Evolutionary conservation across 2,888 invertebrate genomes (phyloP).

Genomic region (Steinernema hermaphroditum): DNA sequence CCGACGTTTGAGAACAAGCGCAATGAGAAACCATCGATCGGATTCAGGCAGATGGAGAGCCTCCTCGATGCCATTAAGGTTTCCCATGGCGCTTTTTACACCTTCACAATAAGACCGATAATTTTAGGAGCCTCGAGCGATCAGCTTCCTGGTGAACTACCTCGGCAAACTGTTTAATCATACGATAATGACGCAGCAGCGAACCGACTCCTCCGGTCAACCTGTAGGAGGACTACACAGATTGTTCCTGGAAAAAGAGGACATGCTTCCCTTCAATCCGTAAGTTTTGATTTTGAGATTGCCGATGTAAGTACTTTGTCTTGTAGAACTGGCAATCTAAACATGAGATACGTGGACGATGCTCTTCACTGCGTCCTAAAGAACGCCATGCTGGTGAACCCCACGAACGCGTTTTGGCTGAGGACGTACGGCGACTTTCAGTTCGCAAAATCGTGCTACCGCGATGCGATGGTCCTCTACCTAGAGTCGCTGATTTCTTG

Average conservation of each 20-base stretch:
- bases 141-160: background rate
- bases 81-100: too few species aligned
- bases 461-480: conserved; percentile 5
- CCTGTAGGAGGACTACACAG: background rate
- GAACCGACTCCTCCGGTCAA: background rate
- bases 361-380: conserved; percentile 32
- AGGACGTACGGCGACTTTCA: conserved; percentile 36
- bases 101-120: too few species aligned
- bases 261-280: background rate
- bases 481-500: background rate
- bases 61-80: background rate
- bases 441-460: conserved; percentile 23
- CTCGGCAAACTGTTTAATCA: conserved; percentile 9
- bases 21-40: background rate
- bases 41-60: background rate
- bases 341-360: conserved; percentile 32
- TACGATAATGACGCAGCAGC: background rate
- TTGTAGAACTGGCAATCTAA: background rate
- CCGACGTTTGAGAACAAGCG: background rate
- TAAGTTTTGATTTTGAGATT: background rate
- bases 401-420: conserved; percentile 37
- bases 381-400: conserved; percentile 36
- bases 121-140: background rate
- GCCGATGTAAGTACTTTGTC: too few species aligned
- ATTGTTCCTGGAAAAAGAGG: background rate